Conservation (phyloP, 2,888 invertebrate species). For the Troides aeacus region DNA sequence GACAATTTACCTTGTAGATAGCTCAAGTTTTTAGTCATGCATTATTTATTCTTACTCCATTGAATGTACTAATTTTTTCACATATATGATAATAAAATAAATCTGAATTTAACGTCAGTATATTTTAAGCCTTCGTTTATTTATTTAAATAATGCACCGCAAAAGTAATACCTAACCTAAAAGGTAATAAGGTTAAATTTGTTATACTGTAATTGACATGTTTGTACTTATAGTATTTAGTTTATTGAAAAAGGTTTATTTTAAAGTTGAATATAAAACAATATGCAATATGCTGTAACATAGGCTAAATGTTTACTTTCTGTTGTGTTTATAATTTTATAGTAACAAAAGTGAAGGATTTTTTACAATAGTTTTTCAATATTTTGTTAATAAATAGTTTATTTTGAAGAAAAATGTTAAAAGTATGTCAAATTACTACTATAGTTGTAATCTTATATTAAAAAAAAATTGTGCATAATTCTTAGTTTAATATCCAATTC, state of each 20-base stretch:
- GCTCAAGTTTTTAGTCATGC: constrained; percentile 4
- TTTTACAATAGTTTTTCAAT: not conserved
- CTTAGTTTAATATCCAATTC: too few relatives aligned
- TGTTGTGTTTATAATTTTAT: not conserved
- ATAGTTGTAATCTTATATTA: too few relatives aligned
- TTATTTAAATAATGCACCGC: constrained; percentile 10
- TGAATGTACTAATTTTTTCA: not conserved
- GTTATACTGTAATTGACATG: not conserved
- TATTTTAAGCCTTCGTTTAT: not conserved
- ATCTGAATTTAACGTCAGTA: not conserved
- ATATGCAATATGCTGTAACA: too few relatives aligned
- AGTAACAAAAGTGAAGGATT: not conserved
- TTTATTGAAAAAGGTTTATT: not conserved
- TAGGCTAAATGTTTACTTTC: not conserved
- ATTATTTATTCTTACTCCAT: not conserved
- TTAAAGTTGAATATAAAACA: not conserved
- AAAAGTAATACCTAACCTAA: not conserved
- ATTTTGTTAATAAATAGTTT: too few relatives aligned
- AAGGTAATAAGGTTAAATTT: not conserved
- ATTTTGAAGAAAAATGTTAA: too few relatives aligned
- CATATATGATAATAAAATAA: not conserved
- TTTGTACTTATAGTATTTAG: not conserved
- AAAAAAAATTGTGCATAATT: too few relatives aligned
- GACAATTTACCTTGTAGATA: constrained; percentile 2
- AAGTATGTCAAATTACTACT: too few relatives aligned